Percentiles rank a stretch among this genome's conserved stretches.
Evolutionary conservation across 1,140 invertebrate species (phyloP).

Genomic region (Cyphomyrmex costatus): DNA sequence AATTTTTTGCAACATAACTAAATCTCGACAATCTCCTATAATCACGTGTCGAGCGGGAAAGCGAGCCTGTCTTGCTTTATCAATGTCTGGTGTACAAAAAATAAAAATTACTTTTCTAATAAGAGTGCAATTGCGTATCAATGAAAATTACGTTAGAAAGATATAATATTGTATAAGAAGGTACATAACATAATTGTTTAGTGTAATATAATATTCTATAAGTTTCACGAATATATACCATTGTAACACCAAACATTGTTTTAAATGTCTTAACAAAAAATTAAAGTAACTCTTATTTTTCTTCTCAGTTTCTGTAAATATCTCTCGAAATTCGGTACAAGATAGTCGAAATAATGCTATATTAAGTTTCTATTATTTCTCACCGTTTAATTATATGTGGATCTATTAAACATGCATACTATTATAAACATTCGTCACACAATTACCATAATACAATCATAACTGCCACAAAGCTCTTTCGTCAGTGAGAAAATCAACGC

Average conservation of each 20-base stretch:
- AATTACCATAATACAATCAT: conserved; percentile 25
- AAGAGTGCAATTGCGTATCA: neutral
- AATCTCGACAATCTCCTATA: conserved; percentile 51
- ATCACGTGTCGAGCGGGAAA: conserved; percentile 50
- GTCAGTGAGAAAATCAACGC: neutral
- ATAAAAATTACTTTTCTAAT: conserved; percentile 24
- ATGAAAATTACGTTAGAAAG: conserved; percentile 1
- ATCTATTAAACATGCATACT: conserved; percentile 45
- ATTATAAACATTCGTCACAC: conserved; percentile 45
- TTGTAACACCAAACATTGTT: conserved; percentile 15
- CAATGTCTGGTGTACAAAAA: conserved; percentile 43
- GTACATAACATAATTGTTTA: neutral
- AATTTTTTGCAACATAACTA: conserved; percentile 52
- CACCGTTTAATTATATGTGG: conserved; percentile 26
- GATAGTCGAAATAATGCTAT: conserved; percentile 23
- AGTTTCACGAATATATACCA: neutral
- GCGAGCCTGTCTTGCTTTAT: conserved; percentile 50
- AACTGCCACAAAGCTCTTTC: neutral
- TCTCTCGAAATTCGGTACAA: conserved; percentile 63
- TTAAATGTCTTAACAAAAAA: neutral
- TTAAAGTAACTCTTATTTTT: neutral
- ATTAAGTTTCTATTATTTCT: conserved; percentile 21
- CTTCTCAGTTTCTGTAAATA: conserved; percentile 29
- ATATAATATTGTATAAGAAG: neutral
- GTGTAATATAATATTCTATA: neutral